Percentiles rank a stretch among this genome's conserved stretches.
These are phyloP conservation scores for Schlechtendalia chinensis DNA, from an alignment of 1,140 invertebrate species.

Conservation along the genomic window DNA sequence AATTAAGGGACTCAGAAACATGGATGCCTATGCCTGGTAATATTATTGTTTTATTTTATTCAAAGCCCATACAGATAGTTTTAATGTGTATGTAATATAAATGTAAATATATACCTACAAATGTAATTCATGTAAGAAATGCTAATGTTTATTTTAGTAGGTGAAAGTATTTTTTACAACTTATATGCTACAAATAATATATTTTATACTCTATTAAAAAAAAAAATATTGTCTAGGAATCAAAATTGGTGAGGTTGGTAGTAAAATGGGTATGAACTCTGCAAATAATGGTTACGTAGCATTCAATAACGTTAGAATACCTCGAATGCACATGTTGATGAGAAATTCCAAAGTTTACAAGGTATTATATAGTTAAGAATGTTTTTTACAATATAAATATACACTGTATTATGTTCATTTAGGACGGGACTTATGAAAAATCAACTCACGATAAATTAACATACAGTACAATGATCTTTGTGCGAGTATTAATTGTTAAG, in stretches of 20 bases:
- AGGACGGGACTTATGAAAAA: conserved; percentile 87
- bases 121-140: too few species aligned
- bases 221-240: conserved; percentile 62
- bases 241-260: conserved; percentile 89
- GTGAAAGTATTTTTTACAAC: too few species aligned
- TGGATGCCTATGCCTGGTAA: conserved; percentile 69
- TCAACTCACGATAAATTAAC: conserved; percentile 81
- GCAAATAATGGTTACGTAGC: conserved; percentile 90
- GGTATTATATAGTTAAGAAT: conserved; percentile 52
- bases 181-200: too few species aligned
- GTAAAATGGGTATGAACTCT: conserved; percentile 85
- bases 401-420: conserved; percentile 35
- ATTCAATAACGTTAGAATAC: conserved; percentile 82
- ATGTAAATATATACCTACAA: too few species aligned
- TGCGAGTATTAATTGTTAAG: conserved; percentile 76
- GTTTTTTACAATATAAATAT: conserved; percentile 52
- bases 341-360: conserved; percentile 82
- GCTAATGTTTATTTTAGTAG: too few species aligned
- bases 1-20: conserved; percentile 81
- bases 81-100: too few species aligned
- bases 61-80: too few species aligned
- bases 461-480: conserved; percentile 94
- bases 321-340: conserved; percentile 87
- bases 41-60: neutral
- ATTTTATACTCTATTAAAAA: too few species aligned